These are phyloP conservation scores for Chitala chitala DNA, from an alignment of 2,113 vertebrate species.

Conservation along the genomic window DNA sequence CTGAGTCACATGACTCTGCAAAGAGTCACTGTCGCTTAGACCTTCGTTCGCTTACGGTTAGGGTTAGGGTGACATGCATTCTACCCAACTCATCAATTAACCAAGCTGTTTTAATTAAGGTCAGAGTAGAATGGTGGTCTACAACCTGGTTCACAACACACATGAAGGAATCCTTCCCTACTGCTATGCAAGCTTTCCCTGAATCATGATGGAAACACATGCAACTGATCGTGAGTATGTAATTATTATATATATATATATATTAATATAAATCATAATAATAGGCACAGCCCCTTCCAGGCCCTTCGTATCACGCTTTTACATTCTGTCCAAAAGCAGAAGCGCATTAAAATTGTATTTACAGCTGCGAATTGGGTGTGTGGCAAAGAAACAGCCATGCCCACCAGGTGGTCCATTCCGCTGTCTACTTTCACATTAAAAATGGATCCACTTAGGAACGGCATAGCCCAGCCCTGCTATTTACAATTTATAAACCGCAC, in stretches of 20 bases:
- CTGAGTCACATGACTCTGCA: too few relatives aligned
- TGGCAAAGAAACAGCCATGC: background rate
- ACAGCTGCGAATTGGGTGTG: constrained; percentile 24
- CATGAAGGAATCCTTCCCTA: background rate
- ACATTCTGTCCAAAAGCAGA: constrained; percentile 24
- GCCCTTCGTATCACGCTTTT: background rate
- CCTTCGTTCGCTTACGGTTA: background rate
- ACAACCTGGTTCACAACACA: background rate
- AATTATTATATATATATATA: too few relatives aligned
- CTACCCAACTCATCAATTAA: too few relatives aligned
- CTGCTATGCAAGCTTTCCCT: background rate
- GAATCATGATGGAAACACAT: background rate
- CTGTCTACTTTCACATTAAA: constrained; percentile 43
- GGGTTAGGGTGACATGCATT: background rate
- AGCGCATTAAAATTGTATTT: constrained; percentile 41
- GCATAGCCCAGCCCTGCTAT: constrained; percentile 46
- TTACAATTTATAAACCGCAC: constrained; percentile 55
- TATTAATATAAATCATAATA: background rate
- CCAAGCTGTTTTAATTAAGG: too few relatives aligned
- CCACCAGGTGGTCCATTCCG: constrained; percentile 31
- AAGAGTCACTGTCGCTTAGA: too few relatives aligned
- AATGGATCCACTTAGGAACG: constrained; percentile 50
- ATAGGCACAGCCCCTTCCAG: too few relatives aligned
- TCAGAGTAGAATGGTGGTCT: too few relatives aligned
- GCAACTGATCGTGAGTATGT: too few relatives aligned